Evolutionary conservation across 2,113 vertebrate species (phyloP), one percentile per base, ranked within the genome.

Genomic region (Hoplias malabaricus): DNA sequence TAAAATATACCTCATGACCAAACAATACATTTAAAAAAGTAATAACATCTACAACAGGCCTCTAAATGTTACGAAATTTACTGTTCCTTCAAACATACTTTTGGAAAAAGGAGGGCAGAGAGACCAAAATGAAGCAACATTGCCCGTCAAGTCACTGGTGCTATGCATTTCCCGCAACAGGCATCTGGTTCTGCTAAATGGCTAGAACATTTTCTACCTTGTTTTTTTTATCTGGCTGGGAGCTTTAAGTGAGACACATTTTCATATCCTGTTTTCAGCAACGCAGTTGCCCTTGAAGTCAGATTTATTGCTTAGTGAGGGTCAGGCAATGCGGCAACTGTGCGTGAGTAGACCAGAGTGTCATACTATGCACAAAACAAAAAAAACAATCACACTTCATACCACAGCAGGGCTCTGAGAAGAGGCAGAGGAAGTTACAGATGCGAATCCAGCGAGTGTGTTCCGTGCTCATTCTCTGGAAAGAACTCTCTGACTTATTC

Each of bases 101-200:
- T 71, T 77, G 36, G 5, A 54, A 33, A 29, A 54, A 48, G 10
- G 14, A 14, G 23, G 27, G n/a, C 27, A 66, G 11, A 40, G 33
- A 57, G 16, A 67, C 5, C 21, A 19, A 61, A 25, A 75, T 42
- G 21, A 50, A 36, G 3, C 2, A 53, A 6, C 19, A 34, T 29
- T 43, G 25, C 34, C 54, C 42, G 50, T 63, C 79, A 48, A 54
- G 59, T 31, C 21, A 13, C 31, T 10, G 53, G 50, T 27, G 56
- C 48, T 34, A 76, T 14, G 25, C 10, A 36, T n/a, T 53, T 59
- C 69, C 14, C 19, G 5, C 67, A 77, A 71, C 31, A 69, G 81
- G 88, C 90, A 91, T 91, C 91, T 92, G 91, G 89, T 90, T 92
- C 88, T 89, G 87, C 88, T 91, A 89, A 90, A 85, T 77, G 78